Conservation (phyloP, 1,140 invertebrate genomes). For the Drosophila lacertosa region DNA sequence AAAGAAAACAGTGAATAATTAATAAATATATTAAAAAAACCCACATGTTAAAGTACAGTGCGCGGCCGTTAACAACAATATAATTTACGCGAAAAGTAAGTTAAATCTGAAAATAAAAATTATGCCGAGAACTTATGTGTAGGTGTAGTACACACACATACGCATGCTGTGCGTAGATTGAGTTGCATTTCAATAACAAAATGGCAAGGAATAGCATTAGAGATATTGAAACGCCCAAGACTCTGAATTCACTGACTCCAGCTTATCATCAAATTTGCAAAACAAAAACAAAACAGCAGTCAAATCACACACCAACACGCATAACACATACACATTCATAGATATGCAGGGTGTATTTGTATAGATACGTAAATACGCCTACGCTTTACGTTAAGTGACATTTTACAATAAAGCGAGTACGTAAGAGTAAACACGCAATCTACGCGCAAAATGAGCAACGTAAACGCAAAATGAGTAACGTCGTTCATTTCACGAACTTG, state of each 20-base stretch:
- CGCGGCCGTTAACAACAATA: not conserved
- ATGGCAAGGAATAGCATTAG: not conserved
- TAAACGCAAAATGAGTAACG: slow-evolving; percentile 24
- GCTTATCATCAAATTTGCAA: slow-evolving; percentile 47
- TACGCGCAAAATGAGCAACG: slow-evolving; percentile 38
- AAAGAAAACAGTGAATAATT: slow-evolving; percentile 35
- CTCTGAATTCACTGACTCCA: slow-evolving; percentile 27
- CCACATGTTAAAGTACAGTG: slow-evolving; percentile 4
- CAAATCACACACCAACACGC: slow-evolving; percentile 34
- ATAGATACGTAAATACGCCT: slow-evolving; percentile 46
- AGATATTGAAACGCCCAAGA: slow-evolving; percentile 23
- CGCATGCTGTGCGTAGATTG: slow-evolving; percentile 1
- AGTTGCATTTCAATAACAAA: slow-evolving; percentile 36
- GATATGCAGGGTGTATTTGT: slow-evolving; percentile 31
- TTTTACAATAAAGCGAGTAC: slow-evolving; percentile 33
- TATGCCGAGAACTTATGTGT: slow-evolving; percentile 39
- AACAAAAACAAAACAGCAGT: slow-evolving; percentile 49
- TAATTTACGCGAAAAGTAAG: slow-evolving; percentile 28
- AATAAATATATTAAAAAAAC: slow-evolving; percentile 6
- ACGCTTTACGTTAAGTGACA: slow-evolving; percentile 35
- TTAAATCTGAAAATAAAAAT: slow-evolving; percentile 11
- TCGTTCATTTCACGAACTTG: not conserved
- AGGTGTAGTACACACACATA: slow-evolving; percentile 36
- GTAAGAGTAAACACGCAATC: slow-evolving; percentile 16
- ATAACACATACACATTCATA: slow-evolving; percentile 31